These are phyloP conservation scores for Hedychridium roseum DNA, from an alignment of 2,888 invertebrate species.

Conservation along the genomic window DNA sequence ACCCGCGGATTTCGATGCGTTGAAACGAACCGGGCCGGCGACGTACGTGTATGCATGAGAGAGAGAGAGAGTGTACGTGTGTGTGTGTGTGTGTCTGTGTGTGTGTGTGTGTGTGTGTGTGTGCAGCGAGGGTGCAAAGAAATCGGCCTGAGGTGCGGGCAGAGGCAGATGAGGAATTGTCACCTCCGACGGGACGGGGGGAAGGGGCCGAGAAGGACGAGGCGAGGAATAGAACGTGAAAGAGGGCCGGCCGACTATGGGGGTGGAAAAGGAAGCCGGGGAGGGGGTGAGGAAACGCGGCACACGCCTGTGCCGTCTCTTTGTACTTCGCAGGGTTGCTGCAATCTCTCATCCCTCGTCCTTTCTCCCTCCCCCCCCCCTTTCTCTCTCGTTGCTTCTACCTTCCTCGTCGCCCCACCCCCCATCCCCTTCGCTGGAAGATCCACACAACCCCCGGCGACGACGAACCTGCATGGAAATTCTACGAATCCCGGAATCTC, in stretches of 20 bases:
- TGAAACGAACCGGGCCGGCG: slow-evolving; percentile 16
- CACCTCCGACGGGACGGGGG: slow-evolving; percentile 43
- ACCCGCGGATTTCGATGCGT: slow-evolving; percentile 8
- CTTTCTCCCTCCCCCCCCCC: slow-evolving; percentile 11
- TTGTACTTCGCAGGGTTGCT: slow-evolving; percentile 49
- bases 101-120: slow-evolving; percentile 44
- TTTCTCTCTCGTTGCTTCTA: slow-evolving; percentile 4
- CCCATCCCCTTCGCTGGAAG: slow-evolving; percentile 12
- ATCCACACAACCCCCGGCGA: slow-evolving; percentile 3
- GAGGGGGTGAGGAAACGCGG: slow-evolving; percentile 23
- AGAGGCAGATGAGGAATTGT: slow-evolving; percentile 58
- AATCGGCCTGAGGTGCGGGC: slow-evolving; percentile 49
- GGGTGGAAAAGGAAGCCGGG: slow-evolving; percentile 11
- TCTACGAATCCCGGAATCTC: slow-evolving; percentile 42
- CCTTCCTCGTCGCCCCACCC: slow-evolving; percentile 13
- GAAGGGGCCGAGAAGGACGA: slow-evolving; percentile 19
- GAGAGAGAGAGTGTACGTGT: background rate
- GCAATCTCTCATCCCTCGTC: slow-evolving; percentile 39
- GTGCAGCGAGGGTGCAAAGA: slow-evolving; percentile 49
- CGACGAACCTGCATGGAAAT: slow-evolving; percentile 22
- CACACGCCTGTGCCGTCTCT: slow-evolving; percentile 44
- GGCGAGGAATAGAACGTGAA: slow-evolving; percentile 10
- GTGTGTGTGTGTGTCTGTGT: background rate
- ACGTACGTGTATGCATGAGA: background rate
- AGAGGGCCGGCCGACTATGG: slow-evolving; percentile 14